A percentile compares a stretch with the other conserved stretches of the same genome.
Conservation (phyloP, 2,113 vertebrate species). For the Marcusenius ussheri region DNA sequence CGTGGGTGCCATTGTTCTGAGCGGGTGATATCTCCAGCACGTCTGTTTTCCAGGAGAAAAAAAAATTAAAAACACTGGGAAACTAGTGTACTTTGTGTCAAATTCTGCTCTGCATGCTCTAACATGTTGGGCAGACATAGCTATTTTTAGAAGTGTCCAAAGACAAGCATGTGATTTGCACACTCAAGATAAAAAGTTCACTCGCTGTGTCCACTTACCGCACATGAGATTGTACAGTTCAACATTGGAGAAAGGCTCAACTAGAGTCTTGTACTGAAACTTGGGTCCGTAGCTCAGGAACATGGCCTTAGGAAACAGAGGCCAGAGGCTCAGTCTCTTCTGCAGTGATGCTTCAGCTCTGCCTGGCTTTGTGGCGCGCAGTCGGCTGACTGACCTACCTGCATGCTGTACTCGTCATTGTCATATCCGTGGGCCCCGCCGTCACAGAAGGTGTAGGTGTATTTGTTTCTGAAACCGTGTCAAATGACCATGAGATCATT, state of each 20-base stretch:
- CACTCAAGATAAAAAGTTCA: background rate
- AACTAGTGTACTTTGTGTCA: background rate
- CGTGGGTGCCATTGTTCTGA: slow-evolving; percentile 65
- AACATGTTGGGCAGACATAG: background rate
- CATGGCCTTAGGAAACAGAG: slow-evolving; percentile 49
- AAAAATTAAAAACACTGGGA: background rate
- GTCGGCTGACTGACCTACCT: slow-evolving; percentile 39
- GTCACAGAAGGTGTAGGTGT: slow-evolving; percentile 51
- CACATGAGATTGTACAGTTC: slow-evolving; percentile 72
- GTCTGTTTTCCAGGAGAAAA: slow-evolving; percentile 42
- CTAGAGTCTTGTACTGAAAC: slow-evolving; percentile 41
- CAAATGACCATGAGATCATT: background rate
- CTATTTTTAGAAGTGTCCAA: background rate
- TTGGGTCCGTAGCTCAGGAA: slow-evolving; percentile 63
- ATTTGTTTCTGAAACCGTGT: slow-evolving; percentile 37
- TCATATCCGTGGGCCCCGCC: slow-evolving; percentile 64
- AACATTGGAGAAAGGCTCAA: slow-evolving; percentile 60
- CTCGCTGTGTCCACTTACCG: slow-evolving; percentile 46
- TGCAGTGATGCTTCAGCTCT: background rate
- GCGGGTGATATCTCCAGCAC: slow-evolving; percentile 52
- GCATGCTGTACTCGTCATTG: slow-evolving; percentile 63
- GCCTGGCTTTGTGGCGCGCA: background rate
- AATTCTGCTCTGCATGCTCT: background rate
- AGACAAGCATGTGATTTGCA: background rate
- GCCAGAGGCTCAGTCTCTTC: no score